These are phyloP conservation scores for Chesias legatella DNA, from an alignment of 2,888 invertebrate species.

Conservation along the genomic window DNA sequence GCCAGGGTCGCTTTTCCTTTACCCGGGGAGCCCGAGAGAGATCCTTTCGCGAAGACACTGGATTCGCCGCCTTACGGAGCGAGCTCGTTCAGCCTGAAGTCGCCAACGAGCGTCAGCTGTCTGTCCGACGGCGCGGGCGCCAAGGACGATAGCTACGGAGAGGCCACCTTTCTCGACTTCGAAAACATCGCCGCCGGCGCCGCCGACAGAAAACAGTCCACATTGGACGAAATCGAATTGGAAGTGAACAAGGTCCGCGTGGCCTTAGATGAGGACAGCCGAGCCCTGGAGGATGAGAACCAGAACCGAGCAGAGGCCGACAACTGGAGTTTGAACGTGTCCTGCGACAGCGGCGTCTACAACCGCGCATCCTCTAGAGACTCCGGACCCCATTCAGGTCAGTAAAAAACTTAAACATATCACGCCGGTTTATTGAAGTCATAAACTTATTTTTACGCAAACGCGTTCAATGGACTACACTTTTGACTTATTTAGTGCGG, in stretches of 20 bases:
- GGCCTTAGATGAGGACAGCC: constrained; percentile 72
- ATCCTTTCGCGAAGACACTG: constrained; percentile 54
- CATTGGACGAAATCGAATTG: constrained; percentile 72
- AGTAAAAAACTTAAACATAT: constrained; percentile 39
- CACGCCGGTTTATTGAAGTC: constrained; percentile 43
- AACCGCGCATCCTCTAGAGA: constrained; percentile 80
- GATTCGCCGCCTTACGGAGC: constrained; percentile 56
- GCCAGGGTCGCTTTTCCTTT: constrained; percentile 47
- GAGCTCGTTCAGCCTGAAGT: constrained; percentile 47
- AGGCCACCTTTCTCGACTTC: constrained; percentile 71
- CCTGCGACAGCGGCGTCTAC: constrained; percentile 81
- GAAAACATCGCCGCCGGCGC: constrained; percentile 56
- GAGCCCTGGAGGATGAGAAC: constrained; percentile 73
- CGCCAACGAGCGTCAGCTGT: constrained; percentile 47
- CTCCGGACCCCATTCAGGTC: constrained; percentile 76
- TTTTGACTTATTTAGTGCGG: constrained; percentile 57
- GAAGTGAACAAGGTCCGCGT: constrained; percentile 75
- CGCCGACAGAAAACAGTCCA: constrained; percentile 62
- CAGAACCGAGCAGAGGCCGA: constrained; percentile 69
- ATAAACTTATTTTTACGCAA: constrained; percentile 61
- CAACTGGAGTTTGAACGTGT: constrained; percentile 77
- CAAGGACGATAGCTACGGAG: constrained; percentile 69
- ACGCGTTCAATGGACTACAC: constrained; percentile 42
- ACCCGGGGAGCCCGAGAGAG: constrained; percentile 56
- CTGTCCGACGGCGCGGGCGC: constrained; percentile 45